A percentile compares a stretch with the other conserved stretches of the same genome.
phyloP scores from a whole-genome alignment of 2,888 invertebrate species.

The Blera fallax region DNA sequence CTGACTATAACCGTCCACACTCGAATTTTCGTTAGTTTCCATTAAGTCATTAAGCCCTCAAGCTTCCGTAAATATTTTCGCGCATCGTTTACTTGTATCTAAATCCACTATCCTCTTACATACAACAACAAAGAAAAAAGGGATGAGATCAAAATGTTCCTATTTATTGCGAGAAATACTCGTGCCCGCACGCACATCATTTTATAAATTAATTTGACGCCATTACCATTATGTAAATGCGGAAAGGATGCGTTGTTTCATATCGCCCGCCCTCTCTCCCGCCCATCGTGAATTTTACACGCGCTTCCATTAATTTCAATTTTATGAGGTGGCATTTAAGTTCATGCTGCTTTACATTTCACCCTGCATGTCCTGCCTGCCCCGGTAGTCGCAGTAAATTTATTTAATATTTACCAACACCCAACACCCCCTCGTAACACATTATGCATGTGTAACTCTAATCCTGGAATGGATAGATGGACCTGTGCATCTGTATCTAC shows the following conservation, averaged over 20 bases:
- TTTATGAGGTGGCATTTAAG: slow-evolving; percentile 60
- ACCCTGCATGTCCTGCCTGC: slow-evolving; percentile 32
- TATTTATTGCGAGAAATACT: not conserved
- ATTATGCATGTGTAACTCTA: slow-evolving; percentile 17
- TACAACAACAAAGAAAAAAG: not conserved
- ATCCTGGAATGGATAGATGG: not conserved
- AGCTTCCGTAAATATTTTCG: no score
- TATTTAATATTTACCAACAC: slow-evolving; percentile 35
- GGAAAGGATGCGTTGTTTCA: slow-evolving; percentile 17
- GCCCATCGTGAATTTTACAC: not conserved
- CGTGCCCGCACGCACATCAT: slow-evolving; percentile 21
- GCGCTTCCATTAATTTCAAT: slow-evolving; percentile 62
- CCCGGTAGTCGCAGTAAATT: slow-evolving; percentile 55
- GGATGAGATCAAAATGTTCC: not conserved
- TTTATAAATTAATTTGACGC: slow-evolving; percentile 40
- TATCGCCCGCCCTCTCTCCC: not conserved
- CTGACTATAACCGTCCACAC: no score
- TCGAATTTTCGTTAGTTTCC: no score
- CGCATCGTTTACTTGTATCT: no score
- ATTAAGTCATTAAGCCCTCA: no score
- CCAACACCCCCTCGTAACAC: not conserved
- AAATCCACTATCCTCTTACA: not conserved
- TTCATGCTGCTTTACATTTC: slow-evolving; percentile 19
- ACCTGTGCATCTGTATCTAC: slow-evolving; percentile 23
- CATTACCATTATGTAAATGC: slow-evolving; percentile 12